Base-by-base conservation (phyloP, 1,140 invertebrate species). In the Neuroterus valhalla region DNA sequence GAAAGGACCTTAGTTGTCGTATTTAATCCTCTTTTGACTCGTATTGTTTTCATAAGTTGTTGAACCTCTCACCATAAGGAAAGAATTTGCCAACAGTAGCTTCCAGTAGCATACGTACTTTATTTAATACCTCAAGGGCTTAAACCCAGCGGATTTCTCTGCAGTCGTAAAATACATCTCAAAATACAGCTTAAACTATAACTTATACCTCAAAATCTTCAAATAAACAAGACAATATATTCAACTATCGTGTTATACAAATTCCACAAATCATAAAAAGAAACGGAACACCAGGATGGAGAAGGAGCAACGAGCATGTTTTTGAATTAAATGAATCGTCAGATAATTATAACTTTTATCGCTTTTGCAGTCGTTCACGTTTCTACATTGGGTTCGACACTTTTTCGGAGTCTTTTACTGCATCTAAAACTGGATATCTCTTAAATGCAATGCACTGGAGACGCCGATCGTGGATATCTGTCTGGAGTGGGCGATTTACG, bases 361-460 rank as follows among this genome's bases (percentile, higher is more conserved):
- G 10, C 19, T 23, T 11, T 52, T 23, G 19, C 50, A 52, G 50
- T 52, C 50, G 23, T 19, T 52, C 50, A 52, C 21, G 50, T 52
- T 52, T 52, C 12, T 12, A 19, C 50, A 52, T 17, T 52, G 17
- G 19, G 23, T 52, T 52, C 50, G 19, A 23, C 50, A 52, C 50
- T 52, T 52, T 52, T 52, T 52, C 19, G 23, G 21, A 52, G 12
- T 10, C 50, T 21, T 52, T 12, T 52, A 19, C 19, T 52, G 50
- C 50, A 52, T 52, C 23, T 52, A 52, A 52, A 52, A 52, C 23
- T 52, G 50, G 50, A 52, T 26, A 52, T 52, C 50, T 52, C 50
- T 52, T 19, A 52, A 52, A 52, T 52, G 50, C 17, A 12, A 52
- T 52, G 50, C 50, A 52, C 19, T 52, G 50, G 50, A 52, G 50